A percentile compares a stretch with the other conserved stretches of the same genome.
phyloP scores from a whole-genome alignment of 2,113 vertebrate genomes.

The Peromyscus californicus region DNA sequence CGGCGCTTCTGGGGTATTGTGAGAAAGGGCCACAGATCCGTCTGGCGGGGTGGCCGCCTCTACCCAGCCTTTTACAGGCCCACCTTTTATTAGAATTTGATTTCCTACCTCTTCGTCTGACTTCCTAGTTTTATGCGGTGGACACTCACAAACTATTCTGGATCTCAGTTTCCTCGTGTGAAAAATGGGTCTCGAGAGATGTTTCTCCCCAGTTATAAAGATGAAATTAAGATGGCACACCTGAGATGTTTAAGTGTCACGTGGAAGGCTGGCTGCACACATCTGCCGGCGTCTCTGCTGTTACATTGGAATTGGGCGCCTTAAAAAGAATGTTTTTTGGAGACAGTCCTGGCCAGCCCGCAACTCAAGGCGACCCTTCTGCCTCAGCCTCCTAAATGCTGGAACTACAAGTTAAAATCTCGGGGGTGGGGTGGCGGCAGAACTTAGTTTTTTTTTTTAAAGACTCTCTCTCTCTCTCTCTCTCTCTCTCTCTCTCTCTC shows the following conservation, averaged over 20 bases:
- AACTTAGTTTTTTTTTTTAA: background rate
- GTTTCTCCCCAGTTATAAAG: background rate
- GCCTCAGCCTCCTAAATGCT: background rate
- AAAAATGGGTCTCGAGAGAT: constrained; percentile 1
- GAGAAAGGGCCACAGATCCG: background rate
- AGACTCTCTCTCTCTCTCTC: too few relatives aligned
- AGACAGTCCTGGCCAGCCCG: background rate
- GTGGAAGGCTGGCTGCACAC: fast-evolving
- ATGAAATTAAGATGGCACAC: background rate
- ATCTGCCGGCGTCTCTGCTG: background rate
- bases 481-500: too few relatives aligned
- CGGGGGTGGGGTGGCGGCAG: too few relatives aligned
- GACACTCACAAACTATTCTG: background rate
- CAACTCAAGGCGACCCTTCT: background rate
- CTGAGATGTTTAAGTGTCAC: background rate
- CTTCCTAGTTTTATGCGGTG: background rate
- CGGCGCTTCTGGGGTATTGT: background rate
- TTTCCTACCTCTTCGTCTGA: background rate
- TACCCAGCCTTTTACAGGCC: background rate
- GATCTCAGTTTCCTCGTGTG: constrained; percentile 29
- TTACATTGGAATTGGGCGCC: background rate
- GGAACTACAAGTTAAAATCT: too few relatives aligned
- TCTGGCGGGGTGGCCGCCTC: background rate
- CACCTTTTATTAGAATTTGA: background rate
- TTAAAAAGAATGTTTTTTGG: background rate